A percentile compares a stretch with the other conserved stretches of the same genome.
Evolutionary conservation across 2,888 invertebrate genomes (phyloP).

Genomic region (Tortrix viridana): DNA sequence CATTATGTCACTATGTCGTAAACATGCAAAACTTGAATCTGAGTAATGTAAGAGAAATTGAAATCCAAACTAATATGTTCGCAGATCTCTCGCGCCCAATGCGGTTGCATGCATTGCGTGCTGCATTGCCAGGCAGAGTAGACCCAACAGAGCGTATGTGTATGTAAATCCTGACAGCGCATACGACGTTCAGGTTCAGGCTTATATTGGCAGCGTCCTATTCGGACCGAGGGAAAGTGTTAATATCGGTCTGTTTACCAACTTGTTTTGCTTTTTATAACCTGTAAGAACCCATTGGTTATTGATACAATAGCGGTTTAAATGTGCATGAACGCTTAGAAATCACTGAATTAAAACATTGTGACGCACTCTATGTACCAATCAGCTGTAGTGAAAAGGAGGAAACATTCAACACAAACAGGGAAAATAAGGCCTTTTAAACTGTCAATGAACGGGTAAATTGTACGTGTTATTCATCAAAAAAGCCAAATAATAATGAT

Average conservation of each 20-base stretch:
- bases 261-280: conserved; percentile 30
- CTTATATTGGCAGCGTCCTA: not conserved
- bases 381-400: conserved; percentile 1
- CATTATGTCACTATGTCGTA: too few relatives aligned
- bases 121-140: not conserved
- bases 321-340: not conserved
- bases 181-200: conserved; percentile 11
- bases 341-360: not conserved
- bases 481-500: too few relatives aligned
- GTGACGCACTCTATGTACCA: not conserved
- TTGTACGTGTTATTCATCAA: too few relatives aligned
- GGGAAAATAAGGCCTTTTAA: too few relatives aligned
- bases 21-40: conserved; percentile 4
- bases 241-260: conserved; percentile 29
- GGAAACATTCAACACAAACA: not conserved
- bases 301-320: not conserved
- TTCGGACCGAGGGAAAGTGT: conserved; percentile 31
- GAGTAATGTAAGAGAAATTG: conserved; percentile 33
- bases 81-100: conserved; percentile 21
- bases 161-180: not conserved
- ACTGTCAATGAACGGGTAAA: too few relatives aligned
- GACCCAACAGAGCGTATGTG: conserved; percentile 5
- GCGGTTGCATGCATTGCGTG: conserved; percentile 18
- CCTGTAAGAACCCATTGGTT: conserved; percentile 8
- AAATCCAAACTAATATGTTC: conserved; percentile 30